Percentiles rank a stretch among this genome's conserved stretches.
These are phyloP conservation scores for Reticulitermes speratus DNA, from an alignment of 1,140 invertebrate species.

Conservation along the genomic window DNA sequence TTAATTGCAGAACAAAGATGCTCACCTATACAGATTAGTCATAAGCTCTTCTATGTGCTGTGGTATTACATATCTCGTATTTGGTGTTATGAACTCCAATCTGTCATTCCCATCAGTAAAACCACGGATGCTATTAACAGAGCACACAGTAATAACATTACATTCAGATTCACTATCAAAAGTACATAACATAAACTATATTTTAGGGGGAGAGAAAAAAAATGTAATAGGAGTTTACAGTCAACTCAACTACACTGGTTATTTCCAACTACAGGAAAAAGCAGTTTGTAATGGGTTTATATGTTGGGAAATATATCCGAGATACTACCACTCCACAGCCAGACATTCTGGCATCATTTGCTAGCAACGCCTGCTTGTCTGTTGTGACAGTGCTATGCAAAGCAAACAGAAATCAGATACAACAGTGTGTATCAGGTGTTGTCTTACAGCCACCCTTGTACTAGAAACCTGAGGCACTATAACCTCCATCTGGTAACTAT, in stretches of 20 bases:
- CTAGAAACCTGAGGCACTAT: no score
- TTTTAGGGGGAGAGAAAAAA: neutral
- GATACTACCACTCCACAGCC: no score
- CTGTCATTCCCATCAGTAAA: neutral
- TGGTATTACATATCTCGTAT: neutral
- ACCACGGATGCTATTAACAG: neutral
- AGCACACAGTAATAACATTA: neutral
- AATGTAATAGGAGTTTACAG: neutral
- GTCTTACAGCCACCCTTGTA: no score
- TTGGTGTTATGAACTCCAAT: neutral
- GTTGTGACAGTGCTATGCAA: no score
- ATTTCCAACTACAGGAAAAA: neutral
- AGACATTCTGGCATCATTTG: no score
- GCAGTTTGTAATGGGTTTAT: no score
- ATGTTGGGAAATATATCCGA: no score
- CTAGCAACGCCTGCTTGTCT: no score
- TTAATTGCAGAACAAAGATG: neutral
- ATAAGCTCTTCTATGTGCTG: neutral
- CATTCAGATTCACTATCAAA: neutral
- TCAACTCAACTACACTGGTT: neutral
- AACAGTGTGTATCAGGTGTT: no score
- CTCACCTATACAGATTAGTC: neutral
- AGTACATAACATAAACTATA: neutral
- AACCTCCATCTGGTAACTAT: no score
- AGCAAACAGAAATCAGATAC: no score